Percentiles rank a stretch among this genome's conserved stretches.
phyloP scores from a whole-genome alignment of 2,113 vertebrate genomes.

The Microcebus tavaratra region DNA sequence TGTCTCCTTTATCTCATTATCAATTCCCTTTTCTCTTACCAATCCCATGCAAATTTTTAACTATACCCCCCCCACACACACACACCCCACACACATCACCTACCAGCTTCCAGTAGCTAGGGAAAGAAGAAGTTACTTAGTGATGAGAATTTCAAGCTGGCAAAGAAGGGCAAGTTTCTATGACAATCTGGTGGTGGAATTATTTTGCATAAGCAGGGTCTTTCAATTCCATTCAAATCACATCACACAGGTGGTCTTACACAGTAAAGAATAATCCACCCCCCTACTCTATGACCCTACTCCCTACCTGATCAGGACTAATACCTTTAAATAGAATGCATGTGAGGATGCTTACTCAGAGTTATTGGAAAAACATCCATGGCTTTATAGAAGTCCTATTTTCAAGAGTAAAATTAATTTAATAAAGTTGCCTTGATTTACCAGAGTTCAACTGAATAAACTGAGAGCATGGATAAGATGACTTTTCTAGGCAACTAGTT shows the following conservation, averaged over 20 bases:
- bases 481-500: neutral
- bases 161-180: neutral
- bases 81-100: neutral
- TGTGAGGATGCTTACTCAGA: neutral
- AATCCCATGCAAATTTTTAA: neutral
- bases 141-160: neutral
- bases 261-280: neutral
- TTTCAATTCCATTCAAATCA: neutral
- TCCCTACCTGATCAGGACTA: neutral
- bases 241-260: neutral
- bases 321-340: neutral
- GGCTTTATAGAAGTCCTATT: neutral
- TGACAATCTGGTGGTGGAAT: neutral
- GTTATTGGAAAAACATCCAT: neutral
- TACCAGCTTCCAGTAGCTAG: neutral
- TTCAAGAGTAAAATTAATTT: slow-evolving; percentile 18
- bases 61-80: neutral
- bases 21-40: neutral
- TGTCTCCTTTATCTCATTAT: neutral
- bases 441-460: neutral
- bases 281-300: too few species aligned
- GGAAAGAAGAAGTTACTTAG: neutral
- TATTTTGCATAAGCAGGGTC: neutral
- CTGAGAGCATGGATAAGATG: neutral
- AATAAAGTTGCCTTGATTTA: neutral